phyloP scores from a whole-genome alignment of 2,888 invertebrate genomes.

The Volucella inflata region DNA sequence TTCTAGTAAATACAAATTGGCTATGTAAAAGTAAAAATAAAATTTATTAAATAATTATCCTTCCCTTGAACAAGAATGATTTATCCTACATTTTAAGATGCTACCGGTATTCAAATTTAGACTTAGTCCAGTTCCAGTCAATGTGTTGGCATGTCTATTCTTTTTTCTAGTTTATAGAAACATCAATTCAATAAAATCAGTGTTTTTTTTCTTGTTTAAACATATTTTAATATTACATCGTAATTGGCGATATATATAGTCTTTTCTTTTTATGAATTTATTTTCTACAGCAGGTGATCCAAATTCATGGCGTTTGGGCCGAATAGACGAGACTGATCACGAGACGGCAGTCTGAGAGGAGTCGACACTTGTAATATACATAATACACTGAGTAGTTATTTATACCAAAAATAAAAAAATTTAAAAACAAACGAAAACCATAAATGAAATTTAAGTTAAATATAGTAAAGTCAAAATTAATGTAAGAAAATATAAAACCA shows the following conservation, averaged over 20 bases:
- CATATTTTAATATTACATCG: background rate
- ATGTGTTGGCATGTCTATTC: slow-evolving; percentile 65
- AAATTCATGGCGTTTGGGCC: slow-evolving; percentile 91
- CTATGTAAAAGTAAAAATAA: slow-evolving; percentile 11
- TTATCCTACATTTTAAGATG: slow-evolving; percentile 58
- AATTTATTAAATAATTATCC: slow-evolving; percentile 13
- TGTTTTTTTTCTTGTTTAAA: slow-evolving; percentile 7
- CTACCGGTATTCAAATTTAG: slow-evolving; percentile 59
- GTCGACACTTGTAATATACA: slow-evolving; percentile 68
- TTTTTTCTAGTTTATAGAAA: background rate
- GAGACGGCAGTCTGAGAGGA: slow-evolving; percentile 90
- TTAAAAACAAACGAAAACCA: slow-evolving; percentile 1
- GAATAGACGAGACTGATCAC: slow-evolving; percentile 92
- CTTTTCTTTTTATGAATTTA: slow-evolving; percentile 9
- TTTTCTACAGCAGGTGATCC: slow-evolving; percentile 87
- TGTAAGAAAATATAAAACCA: background rate
- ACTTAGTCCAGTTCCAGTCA: slow-evolving; percentile 59
- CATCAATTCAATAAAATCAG: too few relatives aligned
- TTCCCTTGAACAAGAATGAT: slow-evolving; percentile 52
- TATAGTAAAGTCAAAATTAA: slow-evolving; percentile 53
- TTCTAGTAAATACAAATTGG: slow-evolving; percentile 18
- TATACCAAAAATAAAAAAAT: slow-evolving; percentile 50
- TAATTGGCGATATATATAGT: slow-evolving; percentile 6
- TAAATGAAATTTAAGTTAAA: slow-evolving; percentile 45
- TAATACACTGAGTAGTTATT: slow-evolving; percentile 73